Evolutionary conservation across 2,797 vertebrate species (phyloP).

Genomic region (Pseudochirops corinnae): DNA sequence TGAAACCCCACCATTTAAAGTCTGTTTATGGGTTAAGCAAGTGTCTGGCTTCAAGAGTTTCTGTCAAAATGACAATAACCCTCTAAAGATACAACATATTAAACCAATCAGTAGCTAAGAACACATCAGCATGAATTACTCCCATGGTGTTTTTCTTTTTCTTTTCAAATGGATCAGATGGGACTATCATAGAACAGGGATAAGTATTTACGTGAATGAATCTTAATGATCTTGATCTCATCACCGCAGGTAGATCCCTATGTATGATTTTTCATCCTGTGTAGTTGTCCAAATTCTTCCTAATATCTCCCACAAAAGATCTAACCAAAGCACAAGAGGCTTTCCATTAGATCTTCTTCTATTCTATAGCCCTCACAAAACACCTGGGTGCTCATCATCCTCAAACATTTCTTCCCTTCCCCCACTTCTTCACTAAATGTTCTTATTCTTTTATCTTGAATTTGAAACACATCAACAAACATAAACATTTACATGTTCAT

Average conservation of each 20-base stretch:
- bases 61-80: not conserved
- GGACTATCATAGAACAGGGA: not conserved
- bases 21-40: not conserved
- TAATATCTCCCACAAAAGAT: not conserved
- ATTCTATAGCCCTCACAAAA: not conserved
- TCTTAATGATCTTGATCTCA: too few relatives aligned
- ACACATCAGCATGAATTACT: not conserved
- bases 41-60: not conserved
- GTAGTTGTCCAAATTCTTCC: not conserved
- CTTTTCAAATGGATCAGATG: not conserved
- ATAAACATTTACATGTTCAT: not conserved
- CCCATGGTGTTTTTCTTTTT: not conserved
- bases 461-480: not conserved
- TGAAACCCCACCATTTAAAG: not conserved
- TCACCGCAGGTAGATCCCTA: too few relatives aligned
- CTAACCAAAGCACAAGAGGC: not conserved
- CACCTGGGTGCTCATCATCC: not conserved
- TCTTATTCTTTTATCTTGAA: not conserved
- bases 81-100: not conserved
- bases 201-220: too few relatives aligned
- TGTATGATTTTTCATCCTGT: not conserved
- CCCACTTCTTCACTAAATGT: not conserved
- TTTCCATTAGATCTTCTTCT: not conserved
- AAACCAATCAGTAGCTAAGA: not conserved
- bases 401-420: not conserved